Percentiles rank a stretch among this genome's conserved stretches.
These are phyloP conservation scores for Capitulum mitella DNA, from an alignment of 2,888 invertebrate genomes.

Conservation along the genomic window DNA sequence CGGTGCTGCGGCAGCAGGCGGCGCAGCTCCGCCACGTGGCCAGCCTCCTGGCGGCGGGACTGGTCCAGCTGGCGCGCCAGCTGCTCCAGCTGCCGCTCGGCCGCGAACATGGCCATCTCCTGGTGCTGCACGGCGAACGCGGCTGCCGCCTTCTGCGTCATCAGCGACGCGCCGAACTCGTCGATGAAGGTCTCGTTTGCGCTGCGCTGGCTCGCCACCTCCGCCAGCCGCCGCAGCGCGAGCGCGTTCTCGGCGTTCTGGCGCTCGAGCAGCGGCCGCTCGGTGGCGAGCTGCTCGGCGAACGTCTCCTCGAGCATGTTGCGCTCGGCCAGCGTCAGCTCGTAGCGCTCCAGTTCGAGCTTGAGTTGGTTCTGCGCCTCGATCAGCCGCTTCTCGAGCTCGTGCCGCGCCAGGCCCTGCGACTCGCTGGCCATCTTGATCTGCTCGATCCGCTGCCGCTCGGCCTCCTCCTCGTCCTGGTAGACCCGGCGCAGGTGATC, in stretches of 20 bases:
- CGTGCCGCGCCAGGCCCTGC: not conserved
- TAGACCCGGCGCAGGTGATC: not conserved
- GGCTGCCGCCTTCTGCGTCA: not conserved
- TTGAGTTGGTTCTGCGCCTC: not conserved
- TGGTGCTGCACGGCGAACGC: not conserved
- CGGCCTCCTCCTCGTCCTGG: not conserved
- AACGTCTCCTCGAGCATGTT: not conserved
- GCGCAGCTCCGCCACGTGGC: not conserved
- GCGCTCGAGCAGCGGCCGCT: not conserved
- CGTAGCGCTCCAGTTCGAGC: not conserved
- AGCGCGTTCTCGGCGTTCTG: not conserved
- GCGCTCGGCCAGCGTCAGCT: not conserved
- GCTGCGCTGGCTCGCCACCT: not conserved
- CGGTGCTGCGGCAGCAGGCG: not conserved
- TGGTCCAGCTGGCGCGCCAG: not conserved
- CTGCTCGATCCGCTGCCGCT: not conserved
- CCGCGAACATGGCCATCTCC: not conserved
- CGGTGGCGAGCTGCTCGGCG: not conserved
- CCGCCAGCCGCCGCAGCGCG: not conserved
- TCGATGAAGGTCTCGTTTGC: not conserved
- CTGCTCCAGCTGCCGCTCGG: not conserved
- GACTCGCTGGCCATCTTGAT: not conserved
- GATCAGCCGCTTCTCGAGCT: not conserved
- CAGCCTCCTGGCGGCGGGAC: not conserved
- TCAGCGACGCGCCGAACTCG: not conserved